Evolutionary conservation across 2,888 invertebrate genomes (phyloP), one percentile per base, ranked within the genome.

Genomic region (Oligia strigilis): DNA sequence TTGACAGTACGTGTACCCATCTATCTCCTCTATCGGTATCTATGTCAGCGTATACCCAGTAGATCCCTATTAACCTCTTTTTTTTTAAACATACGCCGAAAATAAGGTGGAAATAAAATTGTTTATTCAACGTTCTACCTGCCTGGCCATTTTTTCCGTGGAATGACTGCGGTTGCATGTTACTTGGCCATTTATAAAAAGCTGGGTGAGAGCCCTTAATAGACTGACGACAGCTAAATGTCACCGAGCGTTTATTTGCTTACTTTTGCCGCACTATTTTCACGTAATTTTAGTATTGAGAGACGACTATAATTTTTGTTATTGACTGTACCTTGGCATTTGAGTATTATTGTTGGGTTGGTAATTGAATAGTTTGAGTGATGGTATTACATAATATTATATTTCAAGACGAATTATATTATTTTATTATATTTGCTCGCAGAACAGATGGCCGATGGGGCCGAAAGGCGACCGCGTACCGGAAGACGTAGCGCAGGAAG

Each of bases 221-320:
- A 97, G 96, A 92, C 95, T 92, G 97, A 90, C 94, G 97, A 97
- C 97, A 96, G 95, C 93, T 94, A 95, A 96, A 96, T 97, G 97
- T 97, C 97, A 95, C 94, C 93, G 90, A 89, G 85, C 93, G 93
- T 95, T 96, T 96, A 95, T 96, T 95, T 94, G 94, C 93, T 92
- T 92, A 93, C 92, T 88, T 93, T 93, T 90, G 90, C 90, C 90
- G 89, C 91, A 90, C 91, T 93, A 93, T 94, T 93, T 94, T 93
- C 87, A 93, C 91, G 92, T 91, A 85, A 93, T 90, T 94, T 94
- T 93, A 93, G 92, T 93, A 90, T 92, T 82, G 83, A 88, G 82
- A 72, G 72, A 73, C 85, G 83, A 88, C 90, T 87, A 92, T 92
- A 87, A 85, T 78, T 91, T 89, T 77, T 84, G 73, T 81, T 89